These are phyloP conservation scores for Sabatieria punctata DNA, from an alignment of 2,888 invertebrate species.

Conservation along the genomic window DNA sequence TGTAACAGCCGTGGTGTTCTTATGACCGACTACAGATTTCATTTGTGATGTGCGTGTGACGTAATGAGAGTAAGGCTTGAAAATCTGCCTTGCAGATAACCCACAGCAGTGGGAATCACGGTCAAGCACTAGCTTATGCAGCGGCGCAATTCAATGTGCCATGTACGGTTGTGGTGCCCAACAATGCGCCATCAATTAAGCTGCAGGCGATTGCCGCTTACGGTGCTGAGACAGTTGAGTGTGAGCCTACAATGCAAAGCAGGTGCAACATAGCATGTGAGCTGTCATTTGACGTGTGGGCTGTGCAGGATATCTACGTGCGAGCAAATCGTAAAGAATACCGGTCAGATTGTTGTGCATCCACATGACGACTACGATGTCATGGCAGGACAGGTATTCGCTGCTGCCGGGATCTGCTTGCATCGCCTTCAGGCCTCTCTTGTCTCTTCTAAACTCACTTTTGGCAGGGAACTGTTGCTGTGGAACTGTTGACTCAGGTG, in stretches of 20 bases:
- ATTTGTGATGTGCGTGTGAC: no score
- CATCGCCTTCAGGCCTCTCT: no score
- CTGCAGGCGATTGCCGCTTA: slow-evolving; percentile 34
- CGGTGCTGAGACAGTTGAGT: slow-evolving; percentile 33
- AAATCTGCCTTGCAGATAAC: slow-evolving; percentile 26
- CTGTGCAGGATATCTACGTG: not conserved
- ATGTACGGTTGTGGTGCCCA: slow-evolving; percentile 37
- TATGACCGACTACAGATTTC: no score
- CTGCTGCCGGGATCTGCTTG: no score
- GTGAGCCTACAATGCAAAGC: slow-evolving; percentile 30
- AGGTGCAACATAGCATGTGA: slow-evolving; percentile 19
- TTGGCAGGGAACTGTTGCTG: slow-evolving; percentile 33
- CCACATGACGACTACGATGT: slow-evolving; percentile 36
- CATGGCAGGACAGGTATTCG: slow-evolving; percentile 39
- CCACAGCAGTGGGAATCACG: slow-evolving; percentile 40
- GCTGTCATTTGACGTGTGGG: not conserved
- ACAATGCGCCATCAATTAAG: slow-evolving; percentile 33
- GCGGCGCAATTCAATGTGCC: slow-evolving; percentile 27
- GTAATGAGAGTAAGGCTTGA: no score
- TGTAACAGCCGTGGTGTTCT: no score
- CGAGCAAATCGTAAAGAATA: slow-evolving; percentile 25
- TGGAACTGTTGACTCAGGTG: slow-evolving; percentile 35
- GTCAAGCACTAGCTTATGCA: slow-evolving; percentile 35
- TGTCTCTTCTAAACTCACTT: no score
- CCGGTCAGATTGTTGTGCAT: slow-evolving; percentile 29